Conservation (phyloP, 2,888 invertebrate species). For the Mythimna pallens region DNA sequence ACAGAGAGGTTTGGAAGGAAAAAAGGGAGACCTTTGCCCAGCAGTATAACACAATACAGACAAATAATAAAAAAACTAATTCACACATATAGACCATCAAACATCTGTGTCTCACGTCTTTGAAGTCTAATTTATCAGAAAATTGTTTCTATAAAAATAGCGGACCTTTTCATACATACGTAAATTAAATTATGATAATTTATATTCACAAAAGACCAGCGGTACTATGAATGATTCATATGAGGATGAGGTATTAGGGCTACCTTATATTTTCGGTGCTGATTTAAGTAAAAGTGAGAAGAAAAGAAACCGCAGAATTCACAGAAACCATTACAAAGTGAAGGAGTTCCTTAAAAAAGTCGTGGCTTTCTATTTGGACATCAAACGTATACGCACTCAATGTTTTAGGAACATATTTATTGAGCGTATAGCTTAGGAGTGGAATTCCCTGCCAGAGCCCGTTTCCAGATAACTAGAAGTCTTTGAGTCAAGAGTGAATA, state of each 20-base stretch:
- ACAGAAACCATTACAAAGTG: not conserved
- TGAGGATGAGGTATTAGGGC: not conserved
- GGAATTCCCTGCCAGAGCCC: too few relatives aligned
- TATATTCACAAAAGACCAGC: slow-evolving; percentile 30
- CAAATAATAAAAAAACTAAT: not conserved
- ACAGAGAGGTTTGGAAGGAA: too few relatives aligned
- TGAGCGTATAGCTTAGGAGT: too few relatives aligned
- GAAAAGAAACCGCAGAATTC: not conserved
- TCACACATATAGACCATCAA: not conserved
- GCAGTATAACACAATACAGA: too few relatives aligned
- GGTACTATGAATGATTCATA: slow-evolving; percentile 42
- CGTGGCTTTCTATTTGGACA: too few relatives aligned
- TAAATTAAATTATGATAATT: slow-evolving; percentile 43
- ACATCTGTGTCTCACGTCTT: slow-evolving; percentile 18
- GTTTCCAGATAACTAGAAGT: too few relatives aligned
- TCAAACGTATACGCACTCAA: too few relatives aligned
- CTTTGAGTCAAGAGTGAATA: too few relatives aligned
- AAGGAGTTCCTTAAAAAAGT: not conserved
- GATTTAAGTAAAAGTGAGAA: slow-evolving; percentile 2
- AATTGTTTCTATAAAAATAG: slow-evolving; percentile 15
- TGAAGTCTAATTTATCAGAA: slow-evolving; percentile 11
- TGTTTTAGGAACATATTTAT: too few relatives aligned
- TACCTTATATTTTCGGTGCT: slow-evolving; percentile 12
- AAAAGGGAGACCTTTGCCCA: too few relatives aligned
- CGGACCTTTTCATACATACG: slow-evolving; percentile 14